These are phyloP conservation scores for western clawed frog (Xenopus tropicalis) DNA, from an alignment of 2,113 vertebrate genomes.

Conservation along the genomic window DNA sequence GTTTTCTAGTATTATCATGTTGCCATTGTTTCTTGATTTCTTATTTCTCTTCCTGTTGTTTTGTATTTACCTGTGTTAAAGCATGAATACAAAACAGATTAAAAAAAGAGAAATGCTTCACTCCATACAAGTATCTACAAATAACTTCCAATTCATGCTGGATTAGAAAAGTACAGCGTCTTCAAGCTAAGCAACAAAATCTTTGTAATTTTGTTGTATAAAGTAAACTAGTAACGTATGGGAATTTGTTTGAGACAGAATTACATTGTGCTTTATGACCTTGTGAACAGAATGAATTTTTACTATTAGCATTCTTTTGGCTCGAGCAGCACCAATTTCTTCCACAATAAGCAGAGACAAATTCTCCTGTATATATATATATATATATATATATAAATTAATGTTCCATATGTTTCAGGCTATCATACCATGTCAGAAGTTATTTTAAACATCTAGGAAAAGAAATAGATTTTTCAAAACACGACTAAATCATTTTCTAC, in stretches of 20 bases:
- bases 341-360: slow-evolving; percentile 12
- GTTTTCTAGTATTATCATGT: too few relatives aligned
- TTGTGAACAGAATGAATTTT: slow-evolving; percentile 31
- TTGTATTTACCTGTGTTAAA: too few relatives aligned
- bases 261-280: slow-evolving; percentile 29
- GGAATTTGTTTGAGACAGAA: slow-evolving; percentile 34
- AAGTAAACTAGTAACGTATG: slow-evolving; percentile 19
- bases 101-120: too few relatives aligned
- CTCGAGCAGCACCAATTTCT: background rate
- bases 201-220: slow-evolving; percentile 13
- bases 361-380: slow-evolving; percentile 2
- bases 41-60: too few relatives aligned
- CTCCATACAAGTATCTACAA: too few relatives aligned
- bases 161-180: background rate
- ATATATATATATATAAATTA: slow-evolving; percentile 12
- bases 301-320: slow-evolving; percentile 16
- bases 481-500: slow-evolving; percentile 10
- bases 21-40: too few relatives aligned
- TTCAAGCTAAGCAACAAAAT: slow-evolving; percentile 7
- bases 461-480: slow-evolving; percentile 24
- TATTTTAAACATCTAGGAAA: slow-evolving; percentile 24
- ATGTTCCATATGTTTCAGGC: slow-evolving; percentile 11
- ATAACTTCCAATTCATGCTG: too few relatives aligned
- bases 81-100: too few relatives aligned
- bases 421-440: slow-evolving; percentile 29